Evolutionary conservation across 2,113 vertebrate species (phyloP), one percentile per base, ranked within the genome.

Genomic region (Carollia perspicillata): DNA sequence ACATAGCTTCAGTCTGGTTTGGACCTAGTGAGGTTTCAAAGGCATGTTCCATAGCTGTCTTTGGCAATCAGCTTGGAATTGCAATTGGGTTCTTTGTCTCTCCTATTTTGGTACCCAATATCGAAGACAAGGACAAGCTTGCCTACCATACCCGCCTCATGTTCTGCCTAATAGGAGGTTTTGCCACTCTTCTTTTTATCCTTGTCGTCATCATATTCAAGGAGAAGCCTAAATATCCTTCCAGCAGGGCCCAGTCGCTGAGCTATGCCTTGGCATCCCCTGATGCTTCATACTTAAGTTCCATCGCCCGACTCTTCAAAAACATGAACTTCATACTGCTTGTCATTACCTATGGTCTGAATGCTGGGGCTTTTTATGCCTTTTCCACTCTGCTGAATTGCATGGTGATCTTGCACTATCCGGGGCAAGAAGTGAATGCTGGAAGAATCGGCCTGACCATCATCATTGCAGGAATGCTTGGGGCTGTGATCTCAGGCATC

Each of bases 361-460:
- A 49, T 77, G 17, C 17, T 77, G 44, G 44, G 44, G 17, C 74
- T 49, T 77, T 77, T 49, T 77, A 49, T 77, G 30, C 47, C 74
- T 97, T 99, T 77, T 99, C 99, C 93, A 99, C 99, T 0, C 98
- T 99, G 91, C 98, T 99, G 98, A 99, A 99, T 98, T 98, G 98
- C 79, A 99, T 99, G 99, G 99, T 99, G 97, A 99, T 99, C 60
- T 77, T 89, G 17, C 98, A 99, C 90, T 99, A 99, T 94, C 99
- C 99, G 84, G 99, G 99, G 60, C 98, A 99, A 98, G 99, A 99
- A 96, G 98, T 99, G 98, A 99, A 99, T 95, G 99, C 99, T 98
- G 99, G 99, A 92, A 99, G 99, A 97, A 99, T 99, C 51, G 99
- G 99, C 71, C 98, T 99, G 97, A 99, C 99, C 83, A 99, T 99